Evolutionary conservation across 2,797 vertebrate genomes (phyloP).

Genomic region (Pteropus rufus): DNA sequence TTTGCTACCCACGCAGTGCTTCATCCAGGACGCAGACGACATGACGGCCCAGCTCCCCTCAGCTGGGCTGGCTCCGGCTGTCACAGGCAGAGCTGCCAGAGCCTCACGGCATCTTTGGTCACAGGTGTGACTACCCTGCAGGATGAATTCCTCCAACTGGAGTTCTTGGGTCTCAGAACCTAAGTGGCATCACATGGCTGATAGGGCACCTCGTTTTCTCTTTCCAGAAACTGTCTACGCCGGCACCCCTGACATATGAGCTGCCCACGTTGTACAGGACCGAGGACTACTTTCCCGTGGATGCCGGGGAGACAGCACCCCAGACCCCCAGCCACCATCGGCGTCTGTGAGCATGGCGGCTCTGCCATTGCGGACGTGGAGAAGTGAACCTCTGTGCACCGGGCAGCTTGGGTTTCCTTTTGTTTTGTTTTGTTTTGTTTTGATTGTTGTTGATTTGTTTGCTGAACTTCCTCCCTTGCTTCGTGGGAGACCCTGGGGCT

Average conservation of each 20-base stretch:
- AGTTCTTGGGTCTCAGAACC: neutral
- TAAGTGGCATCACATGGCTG: neutral
- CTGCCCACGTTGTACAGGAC: slow-evolving; percentile 71
- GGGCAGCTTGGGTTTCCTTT: neutral
- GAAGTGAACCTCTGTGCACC: accelerated
- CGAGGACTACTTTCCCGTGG: slow-evolving; percentile 67
- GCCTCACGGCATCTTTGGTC: accelerated
- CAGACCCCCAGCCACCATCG: neutral
- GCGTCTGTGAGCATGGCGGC: neutral
- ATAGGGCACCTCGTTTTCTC: neutral
- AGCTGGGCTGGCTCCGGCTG: neutral
- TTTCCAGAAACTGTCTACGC: slow-evolving; percentile 64
- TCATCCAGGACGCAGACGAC: accelerated
- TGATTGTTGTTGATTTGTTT: neutral
- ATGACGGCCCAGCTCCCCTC: accelerated
- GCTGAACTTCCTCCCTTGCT: neutral
- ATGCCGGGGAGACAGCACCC: neutral
- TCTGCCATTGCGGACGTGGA: accelerated
- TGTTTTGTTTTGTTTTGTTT: neutral
- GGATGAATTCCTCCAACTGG: neutral
- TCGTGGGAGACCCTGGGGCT: accelerated
- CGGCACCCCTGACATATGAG: neutral
- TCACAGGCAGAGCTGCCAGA: neutral
- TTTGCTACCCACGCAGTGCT: accelerated
- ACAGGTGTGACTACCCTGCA: neutral